These are phyloP conservation scores for Dermatemys mawii DNA, from an alignment of 2,113 vertebrate species.

Conservation along the genomic window DNA sequence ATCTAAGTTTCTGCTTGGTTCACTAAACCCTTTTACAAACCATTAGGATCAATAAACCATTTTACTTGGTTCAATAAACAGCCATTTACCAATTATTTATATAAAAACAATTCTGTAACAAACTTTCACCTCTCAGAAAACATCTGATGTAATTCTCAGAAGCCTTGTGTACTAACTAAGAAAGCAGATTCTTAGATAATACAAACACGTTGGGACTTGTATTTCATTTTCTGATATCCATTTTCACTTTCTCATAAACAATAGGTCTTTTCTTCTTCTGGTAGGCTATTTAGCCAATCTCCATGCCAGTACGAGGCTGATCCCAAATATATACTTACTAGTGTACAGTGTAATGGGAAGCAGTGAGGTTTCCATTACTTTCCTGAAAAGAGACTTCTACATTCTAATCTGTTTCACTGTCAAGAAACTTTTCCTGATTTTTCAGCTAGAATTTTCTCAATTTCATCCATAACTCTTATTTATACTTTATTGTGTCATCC, in stretches of 20 bases:
- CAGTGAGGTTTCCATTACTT: neutral
- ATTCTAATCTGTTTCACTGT: neutral
- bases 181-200: constrained; percentile 30
- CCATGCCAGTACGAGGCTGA: neutral
- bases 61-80: constrained; percentile 20
- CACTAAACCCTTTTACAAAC: no score
- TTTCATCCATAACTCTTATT: neutral
- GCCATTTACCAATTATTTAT: constrained; percentile 30
- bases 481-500: rapidly evolving
- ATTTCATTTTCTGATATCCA: neutral
- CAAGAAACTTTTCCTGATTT: neutral
- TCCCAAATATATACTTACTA: neutral
- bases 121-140: constrained; percentile 56
- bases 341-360: neutral
- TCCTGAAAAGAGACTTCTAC: neutral
- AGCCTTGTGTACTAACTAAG: neutral
- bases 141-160: constrained; percentile 63
- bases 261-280: neutral
- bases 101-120: constrained; percentile 44
- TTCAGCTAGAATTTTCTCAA: neutral
- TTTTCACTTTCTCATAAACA: neutral
- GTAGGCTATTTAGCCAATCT: neutral
- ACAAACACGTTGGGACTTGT: neutral
- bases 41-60: no score
- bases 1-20: constrained; percentile 16